These are phyloP conservation scores for Montifringilla adamsi DNA, from an alignment of 2,113 vertebrate species.

Conservation along the genomic window DNA sequence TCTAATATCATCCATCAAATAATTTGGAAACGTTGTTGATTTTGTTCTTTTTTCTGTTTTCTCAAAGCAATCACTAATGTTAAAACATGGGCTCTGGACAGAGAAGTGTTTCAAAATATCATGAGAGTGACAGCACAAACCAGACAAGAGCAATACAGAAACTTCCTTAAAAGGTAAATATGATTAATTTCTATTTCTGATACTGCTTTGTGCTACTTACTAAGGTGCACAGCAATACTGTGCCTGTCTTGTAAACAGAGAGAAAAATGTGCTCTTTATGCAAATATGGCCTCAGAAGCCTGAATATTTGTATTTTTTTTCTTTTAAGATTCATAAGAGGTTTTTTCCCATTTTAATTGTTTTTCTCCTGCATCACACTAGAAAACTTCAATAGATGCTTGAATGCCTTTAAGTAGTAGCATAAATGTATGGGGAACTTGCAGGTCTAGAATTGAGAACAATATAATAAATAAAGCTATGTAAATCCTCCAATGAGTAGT, in stretches of 20 bases:
- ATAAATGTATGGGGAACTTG: neutral
- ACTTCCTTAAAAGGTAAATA: constrained; percentile 88
- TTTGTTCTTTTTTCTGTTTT: neutral
- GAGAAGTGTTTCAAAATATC: constrained; percentile 92
- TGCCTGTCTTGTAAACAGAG: neutral
- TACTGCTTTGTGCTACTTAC: neutral
- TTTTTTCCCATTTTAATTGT: neutral
- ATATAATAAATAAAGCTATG: neutral
- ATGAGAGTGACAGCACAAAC: constrained; percentile 91
- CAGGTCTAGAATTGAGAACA: neutral
- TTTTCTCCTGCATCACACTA: neutral
- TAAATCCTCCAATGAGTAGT: neutral
- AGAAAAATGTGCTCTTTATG: neutral
- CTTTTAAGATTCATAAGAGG: neutral
- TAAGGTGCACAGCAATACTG: neutral
- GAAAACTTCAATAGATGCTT: neutral
- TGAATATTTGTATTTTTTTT: neutral
- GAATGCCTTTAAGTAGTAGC: neutral
- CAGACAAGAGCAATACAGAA: constrained; percentile 86
- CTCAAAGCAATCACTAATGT: constrained; percentile 82
- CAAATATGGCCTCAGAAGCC: neutral
- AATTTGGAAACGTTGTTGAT: neutral
- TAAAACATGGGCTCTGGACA: constrained; percentile 89
- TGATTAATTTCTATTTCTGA: neutral
- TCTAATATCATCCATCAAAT: neutral